Percentiles rank a stretch among this genome's conserved stretches.
Conservation (phyloP, 1,140 invertebrate genomes). For the Carposina sasakii region DNA sequence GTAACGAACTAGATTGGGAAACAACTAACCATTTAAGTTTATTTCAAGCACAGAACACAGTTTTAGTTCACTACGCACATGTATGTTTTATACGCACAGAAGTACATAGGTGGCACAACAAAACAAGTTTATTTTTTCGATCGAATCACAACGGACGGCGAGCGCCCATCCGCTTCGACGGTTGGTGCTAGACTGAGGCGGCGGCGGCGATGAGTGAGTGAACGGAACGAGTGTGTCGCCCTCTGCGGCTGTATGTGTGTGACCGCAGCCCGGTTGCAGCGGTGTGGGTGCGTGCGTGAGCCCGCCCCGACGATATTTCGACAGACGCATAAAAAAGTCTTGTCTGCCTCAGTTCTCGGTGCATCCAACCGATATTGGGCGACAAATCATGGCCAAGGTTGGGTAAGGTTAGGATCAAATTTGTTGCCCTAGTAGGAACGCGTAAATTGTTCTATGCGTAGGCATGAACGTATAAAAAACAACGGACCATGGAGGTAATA, state of each 20-base stretch:
- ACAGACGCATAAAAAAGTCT: no score
- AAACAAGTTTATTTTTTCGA: conserved; percentile 66
- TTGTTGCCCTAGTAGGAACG: no score
- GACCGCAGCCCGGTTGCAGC: conserved; percentile 9
- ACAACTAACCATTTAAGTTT: conserved; percentile 51
- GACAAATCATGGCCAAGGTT: no score
- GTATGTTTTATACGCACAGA: conserved; percentile 40
- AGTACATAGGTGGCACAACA: conserved; percentile 49
- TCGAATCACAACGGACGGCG: conserved; percentile 32
- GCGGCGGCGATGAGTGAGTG: no score
- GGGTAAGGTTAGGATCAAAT: no score
- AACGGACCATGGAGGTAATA: no score
- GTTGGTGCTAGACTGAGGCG: conserved; percentile 64
- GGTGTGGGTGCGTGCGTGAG: conserved; percentile 38
- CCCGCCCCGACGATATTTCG: no score
- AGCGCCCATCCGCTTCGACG: conserved; percentile 28
- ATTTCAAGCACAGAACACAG: conserved; percentile 46
- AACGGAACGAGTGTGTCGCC: conserved; percentile 51
- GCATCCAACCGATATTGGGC: no score
- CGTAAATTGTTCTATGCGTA: no score
- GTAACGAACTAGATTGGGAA: conserved; percentile 20
- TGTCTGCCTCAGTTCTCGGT: no score
- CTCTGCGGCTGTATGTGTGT: conserved; percentile 33
- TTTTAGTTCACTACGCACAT: conserved; percentile 61
- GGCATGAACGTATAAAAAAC: no score